Conservation (phyloP, 2,888 invertebrate genomes). For the Cyaniris semiargus region DNA sequence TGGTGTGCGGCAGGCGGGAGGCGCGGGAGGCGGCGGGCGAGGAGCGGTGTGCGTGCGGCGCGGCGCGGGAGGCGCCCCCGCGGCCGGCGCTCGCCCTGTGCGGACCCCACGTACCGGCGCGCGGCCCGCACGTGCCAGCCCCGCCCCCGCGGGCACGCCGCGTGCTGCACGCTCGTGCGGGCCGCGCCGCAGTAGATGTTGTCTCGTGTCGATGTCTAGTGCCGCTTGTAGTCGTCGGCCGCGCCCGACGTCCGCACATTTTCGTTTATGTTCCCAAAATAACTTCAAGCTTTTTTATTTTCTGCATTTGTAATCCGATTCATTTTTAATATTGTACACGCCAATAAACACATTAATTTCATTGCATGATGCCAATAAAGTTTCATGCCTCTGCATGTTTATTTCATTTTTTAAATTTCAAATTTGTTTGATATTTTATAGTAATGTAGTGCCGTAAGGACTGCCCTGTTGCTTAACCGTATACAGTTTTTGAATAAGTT, state of each 20-base stretch:
- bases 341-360: neutral
- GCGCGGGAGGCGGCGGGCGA: constrained; percentile 41
- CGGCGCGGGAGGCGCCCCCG: constrained; percentile 46
- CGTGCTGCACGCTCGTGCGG: constrained; percentile 27
- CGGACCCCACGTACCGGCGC: constrained; percentile 31
- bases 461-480: neutral
- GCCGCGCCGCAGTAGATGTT: constrained; percentile 49
- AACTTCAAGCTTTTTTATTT: neutral
- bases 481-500: neutral
- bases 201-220: constrained; percentile 51
- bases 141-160: neutral
- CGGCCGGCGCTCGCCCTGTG: constrained; percentile 27
- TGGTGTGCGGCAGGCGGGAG: constrained; percentile 42
- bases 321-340: neutral
- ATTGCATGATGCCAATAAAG: neutral
- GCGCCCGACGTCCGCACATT: constrained; percentile 9
- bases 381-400: neutral
- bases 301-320: neutral
- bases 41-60: constrained; percentile 56
- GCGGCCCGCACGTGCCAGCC: constrained; percentile 32
- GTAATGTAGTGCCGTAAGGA: neutral
- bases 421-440: neutral
- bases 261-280: neutral
- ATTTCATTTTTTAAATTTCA: neutral
- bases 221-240: constrained; percentile 33